Base-by-base conservation (phyloP, 37 sponge, comb jelly and placozoan genomes). In the Chondrilla cf. caribensis region DNA sequence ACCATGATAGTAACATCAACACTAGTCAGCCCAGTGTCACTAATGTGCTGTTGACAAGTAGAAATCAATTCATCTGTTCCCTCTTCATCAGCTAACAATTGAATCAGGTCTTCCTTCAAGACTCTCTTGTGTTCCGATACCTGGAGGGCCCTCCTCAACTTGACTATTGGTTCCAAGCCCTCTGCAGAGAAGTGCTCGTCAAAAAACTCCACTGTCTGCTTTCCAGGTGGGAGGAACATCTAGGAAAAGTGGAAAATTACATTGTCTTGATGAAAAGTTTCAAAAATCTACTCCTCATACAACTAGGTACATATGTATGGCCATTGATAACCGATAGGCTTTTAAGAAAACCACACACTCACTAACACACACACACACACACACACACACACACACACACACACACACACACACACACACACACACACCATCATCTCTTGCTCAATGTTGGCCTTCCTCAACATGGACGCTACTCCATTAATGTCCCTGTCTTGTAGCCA, bases 401-500 rank as follows among this genome's bases (percentile, higher is more conserved):
- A 54, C 54, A 11, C 37, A 54, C 54, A 55, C 37, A 54, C 79
- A 44, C 51, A 73, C 25, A 73, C 29, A 62, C 29, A 55, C 8
- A 2, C 41, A 66, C 91, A 70, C 29, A 92, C 92, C 83, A 88
- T 24, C 31, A 96, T 78, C 77, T 92, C 88, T 38, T 58, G 66
- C 36, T 94, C 91, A 35, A 94, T 75, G 15, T 83, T 32, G 4
- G 80, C 80, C 40, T 93, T 96, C 33, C 84, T 73, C 38, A 96
- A 80, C 25, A 77, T 83, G 72, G 66, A 79, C 8, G 87, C 81
- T 35, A 96, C 70, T n/a, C 82, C 58, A 32, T 38, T 47, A 33
- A 94, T 96, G 29, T 92, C 95, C 67, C 77, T 93, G 84, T 91
- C 95, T 36, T 54, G 73, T 32, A 96, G 14, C 95, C 95, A 96